These are phyloP conservation scores for Martes martes DNA, from an alignment of 2,113 vertebrate genomes.

Conservation along the genomic window DNA sequence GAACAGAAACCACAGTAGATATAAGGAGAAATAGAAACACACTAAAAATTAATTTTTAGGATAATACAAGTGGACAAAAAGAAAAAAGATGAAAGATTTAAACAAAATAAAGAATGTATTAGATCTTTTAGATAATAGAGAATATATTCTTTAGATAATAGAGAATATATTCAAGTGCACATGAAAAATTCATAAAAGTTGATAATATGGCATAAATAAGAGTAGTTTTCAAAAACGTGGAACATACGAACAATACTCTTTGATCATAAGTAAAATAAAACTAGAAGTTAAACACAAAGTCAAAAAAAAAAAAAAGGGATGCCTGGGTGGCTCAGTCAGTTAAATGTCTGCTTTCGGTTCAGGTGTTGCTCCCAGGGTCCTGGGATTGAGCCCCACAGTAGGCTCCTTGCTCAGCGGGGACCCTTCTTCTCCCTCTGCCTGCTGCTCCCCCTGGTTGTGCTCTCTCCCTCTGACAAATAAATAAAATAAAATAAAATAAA, in stretches of 20 bases:
- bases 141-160: neutral
- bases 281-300: neutral
- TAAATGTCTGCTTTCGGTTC: too few relatives aligned
- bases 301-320: neutral
- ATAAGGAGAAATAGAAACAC: neutral
- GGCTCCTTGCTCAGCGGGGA: too few relatives aligned
- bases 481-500: too few relatives aligned
- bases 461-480: too few relatives aligned
- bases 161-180: neutral
- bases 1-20: neutral
- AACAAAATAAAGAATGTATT: neutral
- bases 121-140: neutral
- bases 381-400: too few relatives aligned
- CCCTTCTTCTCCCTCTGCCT: too few relatives aligned
- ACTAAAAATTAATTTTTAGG: neutral
- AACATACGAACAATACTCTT: neutral
- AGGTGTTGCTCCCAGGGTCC: too few relatives aligned
- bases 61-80: neutral
- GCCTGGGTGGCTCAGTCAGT: too few relatives aligned
- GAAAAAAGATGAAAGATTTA: neutral
- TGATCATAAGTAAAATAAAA: neutral
- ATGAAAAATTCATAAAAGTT: neutral
- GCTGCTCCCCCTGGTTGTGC: too few relatives aligned
- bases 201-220: neutral
- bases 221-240: neutral